Evolutionary conservation across 2,888 invertebrate genomes (phyloP), one percentile per base, ranked within the genome.

Genomic region (Teinopalpus imperialis): DNA sequence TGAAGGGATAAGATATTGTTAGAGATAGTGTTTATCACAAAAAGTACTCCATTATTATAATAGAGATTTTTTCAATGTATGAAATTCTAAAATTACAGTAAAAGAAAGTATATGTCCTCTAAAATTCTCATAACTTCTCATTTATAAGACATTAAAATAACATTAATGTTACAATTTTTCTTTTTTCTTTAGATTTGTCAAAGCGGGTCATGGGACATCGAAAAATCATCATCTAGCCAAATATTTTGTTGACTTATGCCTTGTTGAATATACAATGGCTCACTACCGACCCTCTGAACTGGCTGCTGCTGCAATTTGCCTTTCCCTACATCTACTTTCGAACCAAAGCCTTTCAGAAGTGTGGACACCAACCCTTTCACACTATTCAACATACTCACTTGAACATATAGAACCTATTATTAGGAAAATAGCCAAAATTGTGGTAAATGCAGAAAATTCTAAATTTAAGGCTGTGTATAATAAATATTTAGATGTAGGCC

Each of bases 191-290:
- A 94, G 93, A 60, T 91, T 89, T 59, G 86, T 89, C 3, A 91
- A 90, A 63, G 90, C 92, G 5, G 90, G 90, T 0, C 85, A 88
- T 31, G 95, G 94, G 1, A 75, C 79, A 9, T 73, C 85, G 1
- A 79, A 80, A 63, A 92, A 93, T 59, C 96, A 97, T 69, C 92
- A 93, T 41, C 86, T 97, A 76, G 95, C 96, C 7, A 98, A 99
- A 82, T 99, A 97, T 74, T 91, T 98, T 46, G 91, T 97, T 64
- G 98, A 99, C 74, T 86, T 97, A 50, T 90, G 94, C 42, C 85
- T 97, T 30, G 78, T 96, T 3, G 95, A 97, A 48, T 96, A 97
- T 69, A 89, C 92, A 7, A 90, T 97, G 89, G 92, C 93, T 10
- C 92, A 93, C 62, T 91, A 94, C 63, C 89, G 91, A 48, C 97